phyloP scores from a whole-genome alignment of 1,140 invertebrate genomes.

The Zaprionus vittiger region DNA sequence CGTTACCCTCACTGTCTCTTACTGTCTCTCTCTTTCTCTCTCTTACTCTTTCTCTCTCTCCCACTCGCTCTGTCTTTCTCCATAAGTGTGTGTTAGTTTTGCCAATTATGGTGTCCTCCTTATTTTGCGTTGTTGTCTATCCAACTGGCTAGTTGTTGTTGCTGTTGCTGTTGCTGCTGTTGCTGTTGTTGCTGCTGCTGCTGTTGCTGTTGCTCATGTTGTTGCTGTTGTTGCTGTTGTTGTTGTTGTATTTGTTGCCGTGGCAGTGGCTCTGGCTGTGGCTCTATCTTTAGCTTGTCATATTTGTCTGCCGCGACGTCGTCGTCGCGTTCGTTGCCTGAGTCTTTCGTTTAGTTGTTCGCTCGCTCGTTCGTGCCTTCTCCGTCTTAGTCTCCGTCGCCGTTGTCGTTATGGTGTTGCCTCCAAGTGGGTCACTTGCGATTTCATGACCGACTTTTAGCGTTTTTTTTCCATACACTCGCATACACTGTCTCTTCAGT shows the following conservation, averaged over 20 bases:
- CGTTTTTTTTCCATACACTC: slow-evolving; percentile 40
- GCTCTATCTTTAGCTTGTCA: slow-evolving; percentile 70
- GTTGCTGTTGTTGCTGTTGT: not conserved
- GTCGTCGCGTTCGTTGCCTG: slow-evolving; percentile 71
- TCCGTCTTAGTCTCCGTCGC: slow-evolving; percentile 6
- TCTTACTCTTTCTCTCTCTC: slow-evolving; percentile 12
- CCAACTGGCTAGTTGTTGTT: slow-evolving; percentile 51
- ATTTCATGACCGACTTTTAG: slow-evolving; percentile 81
- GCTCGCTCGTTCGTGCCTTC: not conserved
- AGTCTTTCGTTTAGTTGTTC: slow-evolving; percentile 70
- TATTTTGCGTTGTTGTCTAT: slow-evolving; percentile 70
- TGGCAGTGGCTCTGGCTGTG: slow-evolving; percentile 53
- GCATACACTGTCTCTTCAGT: slow-evolving; percentile 39
- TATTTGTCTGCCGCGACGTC: slow-evolving; percentile 70
- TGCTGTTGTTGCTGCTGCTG: not conserved
- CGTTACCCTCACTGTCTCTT: slow-evolving; percentile 5
- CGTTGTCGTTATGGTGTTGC: slow-evolving; percentile 59
- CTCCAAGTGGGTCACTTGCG: slow-evolving; percentile 80
- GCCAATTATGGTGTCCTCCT: slow-evolving; percentile 81
- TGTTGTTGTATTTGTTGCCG: slow-evolving; percentile 31
- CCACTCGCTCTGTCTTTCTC: slow-evolving; percentile 1
- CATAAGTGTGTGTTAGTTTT: slow-evolving; percentile 58
- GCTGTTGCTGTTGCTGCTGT: not conserved
- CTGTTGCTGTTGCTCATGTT: slow-evolving; percentile 17
- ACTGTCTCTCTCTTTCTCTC: slow-evolving; percentile 7